Evolutionary conservation across 2,113 vertebrate genomes (phyloP).

Genomic region (Argyrosomus japonicus): DNA sequence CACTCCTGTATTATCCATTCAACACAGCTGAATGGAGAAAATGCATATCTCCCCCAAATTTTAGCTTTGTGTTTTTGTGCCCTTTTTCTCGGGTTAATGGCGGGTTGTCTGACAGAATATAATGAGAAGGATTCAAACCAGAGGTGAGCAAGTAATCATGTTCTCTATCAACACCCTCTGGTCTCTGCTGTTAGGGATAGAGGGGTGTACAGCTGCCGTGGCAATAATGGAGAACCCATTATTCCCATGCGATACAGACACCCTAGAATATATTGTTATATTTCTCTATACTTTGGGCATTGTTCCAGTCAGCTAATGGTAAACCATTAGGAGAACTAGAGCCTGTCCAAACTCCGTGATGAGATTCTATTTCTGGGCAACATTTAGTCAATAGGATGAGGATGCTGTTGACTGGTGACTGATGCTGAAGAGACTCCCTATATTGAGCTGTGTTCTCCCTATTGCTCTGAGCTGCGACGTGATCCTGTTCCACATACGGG

Average conservation of each 20-base stretch:
- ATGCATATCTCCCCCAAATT: constrained; percentile 28
- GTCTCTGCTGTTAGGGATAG: constrained; percentile 25
- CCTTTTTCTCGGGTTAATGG: constrained; percentile 54
- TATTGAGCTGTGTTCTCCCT: constrained; percentile 78
- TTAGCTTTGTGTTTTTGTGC: constrained; percentile 33
- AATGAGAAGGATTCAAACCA: constrained; percentile 59
- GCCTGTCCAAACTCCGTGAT: constrained; percentile 76
- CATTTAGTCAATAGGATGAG: constrained; percentile 80
- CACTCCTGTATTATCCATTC: constrained; percentile 46
- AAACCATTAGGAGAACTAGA: constrained; percentile 76
- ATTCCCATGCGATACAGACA: constrained; percentile 49
- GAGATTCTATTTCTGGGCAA: constrained; percentile 80
- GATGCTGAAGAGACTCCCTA: constrained; percentile 76
- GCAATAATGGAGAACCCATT: constrained; percentile 55
- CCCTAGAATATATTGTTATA: constrained; percentile 66
- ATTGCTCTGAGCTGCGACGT: constrained; percentile 73
- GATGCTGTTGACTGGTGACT: constrained; percentile 81
- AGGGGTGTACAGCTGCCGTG: constrained; percentile 31
- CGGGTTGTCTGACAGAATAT: constrained; percentile 38
- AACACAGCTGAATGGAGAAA: constrained; percentile 47
- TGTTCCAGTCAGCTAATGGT: constrained; percentile 75
- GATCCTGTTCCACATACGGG: constrained; percentile 80
- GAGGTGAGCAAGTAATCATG: constrained; percentile 41
- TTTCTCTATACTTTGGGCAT: constrained; percentile 70
- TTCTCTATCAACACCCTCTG: constrained; percentile 20